These are phyloP conservation scores for Caenorhabditis brenneri DNA, from an alignment of 1,140 invertebrate species.

Conservation along the genomic window DNA sequence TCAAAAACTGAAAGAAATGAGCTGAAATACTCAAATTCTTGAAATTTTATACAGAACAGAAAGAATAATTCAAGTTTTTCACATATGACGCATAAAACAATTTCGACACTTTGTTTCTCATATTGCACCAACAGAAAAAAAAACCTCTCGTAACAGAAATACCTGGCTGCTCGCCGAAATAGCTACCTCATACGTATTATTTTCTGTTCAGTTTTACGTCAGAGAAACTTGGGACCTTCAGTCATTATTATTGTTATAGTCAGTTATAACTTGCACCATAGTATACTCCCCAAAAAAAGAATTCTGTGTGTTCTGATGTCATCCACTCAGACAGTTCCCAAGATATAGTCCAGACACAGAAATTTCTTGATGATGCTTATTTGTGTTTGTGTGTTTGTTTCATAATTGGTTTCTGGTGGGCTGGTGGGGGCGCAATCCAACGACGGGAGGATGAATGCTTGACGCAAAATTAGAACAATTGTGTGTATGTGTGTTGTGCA, in stretches of 20 bases:
- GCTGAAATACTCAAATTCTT: too few relatives aligned
- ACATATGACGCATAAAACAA: neutral
- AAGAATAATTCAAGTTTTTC: neutral
- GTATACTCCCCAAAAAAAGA: too few relatives aligned
- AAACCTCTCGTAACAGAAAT: too few relatives aligned
- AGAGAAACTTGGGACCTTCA: neutral
- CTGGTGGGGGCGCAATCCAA: neutral
- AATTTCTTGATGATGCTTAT: slow-evolving; percentile 24
- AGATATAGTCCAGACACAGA: neutral
- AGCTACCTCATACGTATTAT: neutral
- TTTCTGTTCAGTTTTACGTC: slow-evolving; percentile 2
- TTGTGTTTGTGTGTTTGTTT: slow-evolving; percentile 10
- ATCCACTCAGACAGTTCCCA: neutral
- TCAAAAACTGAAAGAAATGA: too few relatives aligned
- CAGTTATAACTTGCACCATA: neutral
- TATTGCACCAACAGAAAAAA: neutral
- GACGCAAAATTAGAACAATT: slow-evolving; percentile 42
- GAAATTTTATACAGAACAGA: too few relatives aligned
- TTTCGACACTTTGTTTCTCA: slow-evolving; percentile 4
- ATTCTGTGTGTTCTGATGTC: slow-evolving; percentile 4
- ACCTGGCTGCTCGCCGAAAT: too few relatives aligned
- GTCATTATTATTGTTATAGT: neutral
- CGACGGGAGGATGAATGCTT: slow-evolving; percentile 11
- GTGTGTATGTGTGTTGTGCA: slow-evolving; percentile 25
- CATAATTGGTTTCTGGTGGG: slow-evolving; percentile 16